Base-by-base conservation (phyloP, 2,888 invertebrate species). In the Blastobasis adustella region DNA sequence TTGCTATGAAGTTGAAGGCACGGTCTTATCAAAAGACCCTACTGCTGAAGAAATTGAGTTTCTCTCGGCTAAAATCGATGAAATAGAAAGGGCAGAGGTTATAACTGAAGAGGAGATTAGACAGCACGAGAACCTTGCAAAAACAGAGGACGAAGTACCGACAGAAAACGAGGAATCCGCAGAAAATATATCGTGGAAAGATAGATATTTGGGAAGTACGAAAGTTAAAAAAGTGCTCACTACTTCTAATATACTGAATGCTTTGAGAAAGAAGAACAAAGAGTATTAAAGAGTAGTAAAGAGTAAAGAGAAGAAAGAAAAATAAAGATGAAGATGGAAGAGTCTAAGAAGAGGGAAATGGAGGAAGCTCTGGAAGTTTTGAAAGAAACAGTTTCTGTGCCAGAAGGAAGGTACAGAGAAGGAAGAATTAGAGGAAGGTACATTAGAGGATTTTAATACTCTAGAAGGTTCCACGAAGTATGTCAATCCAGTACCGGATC, bases 151-250 rank as follows among this genome's bases (percentile, higher is more conserved):
- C 41, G 9, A 45, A 8, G 5, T 6, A 38, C 37, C 6, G 36
- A 45, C 8, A 49, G 49, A 53, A 9, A 49, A 50, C 10, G 56
- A 56, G 10, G 65, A 65, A 8, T 51, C 59, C 10, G 58, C 63
- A 37, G 68, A 70, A 50, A 61, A 67, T 9, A 63, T 79, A 42
- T 91, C 91, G 0, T 92, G 92, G 92, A 91, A 90, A 65, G 84
- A 90, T 45, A 78, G 92, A 46, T 92, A 91, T 67, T 71, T 92
- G 46, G 89, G 81, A 8, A 92, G 92, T 57, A 87, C 79, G 9
- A 91, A 91, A 72, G 92, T 92, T 0, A 90, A 88, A 64, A 89
- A 74, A 60, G 91, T 92, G 1, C 65, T 92, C 10, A 86, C 82
- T 0, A 85, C 89, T 0, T 84, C 92, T 0, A 89, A 89, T 46